Percentiles rank a stretch among this genome's conserved stretches.
phyloP scores from a whole-genome alignment of 2,113 vertebrate species.

The Scytalopus superciliaris region DNA sequence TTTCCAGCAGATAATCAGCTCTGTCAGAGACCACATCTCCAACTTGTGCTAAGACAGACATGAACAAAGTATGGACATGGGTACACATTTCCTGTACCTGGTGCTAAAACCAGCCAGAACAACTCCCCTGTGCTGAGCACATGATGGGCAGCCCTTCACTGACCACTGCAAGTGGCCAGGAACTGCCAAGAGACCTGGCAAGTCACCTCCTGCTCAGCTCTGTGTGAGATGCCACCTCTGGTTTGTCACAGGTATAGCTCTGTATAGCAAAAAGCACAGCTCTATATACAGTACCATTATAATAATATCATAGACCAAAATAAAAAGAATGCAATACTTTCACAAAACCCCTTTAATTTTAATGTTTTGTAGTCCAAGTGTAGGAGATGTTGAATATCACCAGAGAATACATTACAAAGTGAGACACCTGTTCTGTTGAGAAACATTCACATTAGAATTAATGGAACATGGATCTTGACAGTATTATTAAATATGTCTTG shows the following conservation, averaged over 20 bases:
- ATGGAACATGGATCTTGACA: background rate
- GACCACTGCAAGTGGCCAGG: background rate
- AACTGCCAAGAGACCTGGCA: background rate
- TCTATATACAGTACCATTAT: background rate
- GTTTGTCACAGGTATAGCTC: background rate
- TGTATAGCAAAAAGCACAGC: background rate
- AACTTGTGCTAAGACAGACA: background rate
- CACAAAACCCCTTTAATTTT: background rate
- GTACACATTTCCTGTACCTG: background rate
- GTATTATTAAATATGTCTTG: background rate
- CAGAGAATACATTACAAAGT: background rate
- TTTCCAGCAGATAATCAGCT: background rate
- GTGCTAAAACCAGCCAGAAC: background rate
- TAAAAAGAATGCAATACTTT: background rate
- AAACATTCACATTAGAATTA: background rate
- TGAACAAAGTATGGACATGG: rapidly evolving
- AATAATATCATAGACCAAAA: background rate
- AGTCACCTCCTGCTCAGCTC: background rate
- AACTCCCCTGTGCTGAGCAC: background rate
- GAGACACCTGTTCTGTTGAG: background rate
- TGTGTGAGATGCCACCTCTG: background rate
- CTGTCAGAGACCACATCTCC: background rate
- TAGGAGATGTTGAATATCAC: background rate
- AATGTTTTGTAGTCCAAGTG: background rate
- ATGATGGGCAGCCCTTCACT: background rate